These are phyloP conservation scores for Eulithis testata DNA, from an alignment of 2,888 invertebrate species.

Conservation along the genomic window DNA sequence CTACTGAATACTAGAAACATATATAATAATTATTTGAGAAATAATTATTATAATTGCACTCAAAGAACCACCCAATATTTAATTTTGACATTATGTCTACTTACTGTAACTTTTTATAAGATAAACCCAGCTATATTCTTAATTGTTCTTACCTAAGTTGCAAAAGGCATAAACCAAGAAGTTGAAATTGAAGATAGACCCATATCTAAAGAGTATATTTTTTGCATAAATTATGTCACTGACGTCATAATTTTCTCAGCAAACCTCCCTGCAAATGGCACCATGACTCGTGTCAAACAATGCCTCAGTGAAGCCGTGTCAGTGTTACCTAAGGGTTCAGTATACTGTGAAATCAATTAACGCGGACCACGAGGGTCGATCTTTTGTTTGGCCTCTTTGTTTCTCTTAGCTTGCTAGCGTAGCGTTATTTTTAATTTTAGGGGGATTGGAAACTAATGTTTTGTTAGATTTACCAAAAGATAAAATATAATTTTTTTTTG, in stretches of 20 bases:
- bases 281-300: slow-evolving; percentile 23
- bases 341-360: slow-evolving; percentile 44
- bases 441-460: slow-evolving; percentile 20
- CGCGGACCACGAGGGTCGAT: slow-evolving; percentile 36
- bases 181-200: no score
- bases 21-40: no score
- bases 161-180: no score
- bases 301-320: slow-evolving; percentile 30
- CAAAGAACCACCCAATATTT: no score
- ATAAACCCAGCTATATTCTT: no score
- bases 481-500: no score
- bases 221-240: slow-evolving; percentile 13
- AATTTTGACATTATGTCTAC: no score
- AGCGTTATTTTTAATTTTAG: slow-evolving; percentile 46
- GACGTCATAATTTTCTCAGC: slow-evolving; percentile 14
- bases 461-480: neutral
- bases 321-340: slow-evolving; percentile 32
- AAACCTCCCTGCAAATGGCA: slow-evolving; percentile 19
- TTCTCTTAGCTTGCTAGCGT: slow-evolving; percentile 31
- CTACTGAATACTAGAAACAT: no score
- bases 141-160: no score
- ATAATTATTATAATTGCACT: no score
- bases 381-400: slow-evolving; percentile 43
- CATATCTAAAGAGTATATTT: neutral
- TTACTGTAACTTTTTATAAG: no score